Percentiles rank a stretch among this genome's conserved stretches.
Conservation (phyloP, 2,113 vertebrate species). For the Ornithorhynchus anatinus region DNA sequence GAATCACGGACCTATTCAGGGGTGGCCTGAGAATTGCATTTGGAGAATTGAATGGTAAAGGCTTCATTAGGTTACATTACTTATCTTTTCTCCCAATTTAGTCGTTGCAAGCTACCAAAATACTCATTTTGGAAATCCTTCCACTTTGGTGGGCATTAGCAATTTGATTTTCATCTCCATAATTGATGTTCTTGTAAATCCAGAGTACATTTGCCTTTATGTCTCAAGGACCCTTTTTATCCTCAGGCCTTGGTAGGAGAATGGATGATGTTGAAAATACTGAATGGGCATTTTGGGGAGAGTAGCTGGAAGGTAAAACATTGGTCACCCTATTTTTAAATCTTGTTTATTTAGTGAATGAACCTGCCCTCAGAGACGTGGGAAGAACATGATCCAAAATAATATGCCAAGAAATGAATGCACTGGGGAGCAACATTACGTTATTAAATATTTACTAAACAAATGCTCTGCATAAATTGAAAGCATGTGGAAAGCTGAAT, state of each 20-base stretch:
- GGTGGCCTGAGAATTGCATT: background rate
- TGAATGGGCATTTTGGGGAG: background rate
- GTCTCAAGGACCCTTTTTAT: background rate
- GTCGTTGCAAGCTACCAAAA: background rate
- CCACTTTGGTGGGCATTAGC: background rate
- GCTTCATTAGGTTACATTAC: background rate
- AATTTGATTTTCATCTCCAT: background rate
- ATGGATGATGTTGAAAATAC: background rate
- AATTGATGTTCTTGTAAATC: background rate
- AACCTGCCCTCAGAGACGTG: background rate
- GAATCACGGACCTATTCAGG: background rate
- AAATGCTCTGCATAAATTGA: too few species aligned
- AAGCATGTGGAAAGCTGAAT: background rate
- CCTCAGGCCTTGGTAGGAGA: background rate
- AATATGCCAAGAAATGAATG: background rate
- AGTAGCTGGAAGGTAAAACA: background rate
- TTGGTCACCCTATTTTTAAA: background rate
- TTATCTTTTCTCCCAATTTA: background rate
- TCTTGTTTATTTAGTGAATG: background rate
- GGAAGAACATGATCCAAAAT: background rate
- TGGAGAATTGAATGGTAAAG: background rate
- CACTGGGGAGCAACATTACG: background rate
- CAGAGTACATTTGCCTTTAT: background rate
- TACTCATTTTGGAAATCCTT: background rate
- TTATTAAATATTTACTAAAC: background rate